These are phyloP conservation scores for Seriola quinqueradiata DNA, from an alignment of 2,113 vertebrate genomes.

Conservation along the genomic window DNA sequence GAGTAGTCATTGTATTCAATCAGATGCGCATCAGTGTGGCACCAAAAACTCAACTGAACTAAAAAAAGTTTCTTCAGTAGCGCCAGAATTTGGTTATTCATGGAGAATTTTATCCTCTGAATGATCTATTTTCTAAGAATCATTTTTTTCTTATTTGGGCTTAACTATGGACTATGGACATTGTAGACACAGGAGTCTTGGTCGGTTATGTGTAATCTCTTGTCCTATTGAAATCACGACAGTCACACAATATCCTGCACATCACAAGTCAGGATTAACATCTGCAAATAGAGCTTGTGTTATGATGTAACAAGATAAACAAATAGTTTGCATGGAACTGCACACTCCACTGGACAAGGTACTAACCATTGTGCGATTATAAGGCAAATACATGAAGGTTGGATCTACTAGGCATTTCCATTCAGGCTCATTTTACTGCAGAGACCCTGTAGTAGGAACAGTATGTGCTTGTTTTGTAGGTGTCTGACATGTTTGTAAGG, in stretches of 20 bases:
- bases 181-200: not conserved
- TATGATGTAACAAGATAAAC: constrained; percentile 74
- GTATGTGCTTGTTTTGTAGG: constrained; percentile 58
- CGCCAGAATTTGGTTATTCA: not conserved
- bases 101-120: not conserved
- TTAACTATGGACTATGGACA: not conserved
- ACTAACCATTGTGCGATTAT: constrained; percentile 93
- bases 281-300: constrained; percentile 52
- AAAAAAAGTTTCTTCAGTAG: constrained; percentile 26
- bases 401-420: constrained; percentile 88
- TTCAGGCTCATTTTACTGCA: constrained; percentile 64
- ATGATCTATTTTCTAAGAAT: not conserved
- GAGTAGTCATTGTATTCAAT: constrained; percentile 26
- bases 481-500: constrained; percentile 21
- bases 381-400: constrained; percentile 97
- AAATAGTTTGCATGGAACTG: constrained; percentile 83
- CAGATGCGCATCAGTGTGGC: constrained; percentile 27
- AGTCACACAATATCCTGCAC: constrained; percentile 70
- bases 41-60: constrained; percentile 6
- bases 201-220: constrained; percentile 14
- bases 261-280: constrained; percentile 66
- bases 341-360: constrained; percentile 86
- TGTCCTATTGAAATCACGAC: constrained; percentile 37
- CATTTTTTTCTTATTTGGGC: not conserved
- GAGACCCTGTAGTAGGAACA: constrained; percentile 66